Evolutionary conservation across 2,113 vertebrate genomes (phyloP).

Genomic region (Tricholaema leucomelas): DNA sequence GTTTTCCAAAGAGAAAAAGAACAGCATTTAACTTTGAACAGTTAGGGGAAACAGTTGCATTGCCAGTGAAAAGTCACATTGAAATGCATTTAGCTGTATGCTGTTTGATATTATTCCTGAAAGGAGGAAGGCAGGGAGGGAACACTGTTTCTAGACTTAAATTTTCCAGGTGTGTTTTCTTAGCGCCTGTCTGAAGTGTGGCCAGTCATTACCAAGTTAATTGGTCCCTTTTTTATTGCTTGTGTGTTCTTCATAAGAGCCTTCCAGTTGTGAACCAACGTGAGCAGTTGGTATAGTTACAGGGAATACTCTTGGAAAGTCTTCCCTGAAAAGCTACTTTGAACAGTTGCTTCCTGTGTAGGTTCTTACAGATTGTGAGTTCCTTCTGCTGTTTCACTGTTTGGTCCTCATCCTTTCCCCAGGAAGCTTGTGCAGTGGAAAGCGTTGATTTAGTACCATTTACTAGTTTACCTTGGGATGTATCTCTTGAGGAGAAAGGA

Average conservation of each 20-base stretch:
- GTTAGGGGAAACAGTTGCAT: background rate
- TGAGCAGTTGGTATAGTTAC: background rate
- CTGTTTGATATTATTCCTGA: background rate
- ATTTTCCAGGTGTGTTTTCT: background rate
- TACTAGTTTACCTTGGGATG: background rate
- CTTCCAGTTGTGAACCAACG: background rate
- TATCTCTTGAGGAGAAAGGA: background rate
- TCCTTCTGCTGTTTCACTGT: background rate
- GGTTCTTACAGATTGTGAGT: background rate
- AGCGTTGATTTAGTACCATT: background rate
- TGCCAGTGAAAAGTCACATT: background rate
- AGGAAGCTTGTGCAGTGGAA: background rate
- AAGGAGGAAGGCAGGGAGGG: too few relatives aligned
- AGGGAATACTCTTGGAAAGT: background rate
- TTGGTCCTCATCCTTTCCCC: background rate
- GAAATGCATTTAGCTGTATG: background rate
- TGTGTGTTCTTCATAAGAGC: accelerated
- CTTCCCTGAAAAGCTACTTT: background rate
- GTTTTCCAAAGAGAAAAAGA: background rate
- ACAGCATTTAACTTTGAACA: background rate
- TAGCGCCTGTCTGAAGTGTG: background rate
- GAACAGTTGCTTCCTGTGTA: background rate
- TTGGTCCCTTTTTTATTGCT: background rate
- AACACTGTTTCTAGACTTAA: background rate
- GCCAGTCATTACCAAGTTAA: background rate